Evolutionary conservation across 2,888 invertebrate species (phyloP).

Genomic region (Cartodere bifasciata): DNA sequence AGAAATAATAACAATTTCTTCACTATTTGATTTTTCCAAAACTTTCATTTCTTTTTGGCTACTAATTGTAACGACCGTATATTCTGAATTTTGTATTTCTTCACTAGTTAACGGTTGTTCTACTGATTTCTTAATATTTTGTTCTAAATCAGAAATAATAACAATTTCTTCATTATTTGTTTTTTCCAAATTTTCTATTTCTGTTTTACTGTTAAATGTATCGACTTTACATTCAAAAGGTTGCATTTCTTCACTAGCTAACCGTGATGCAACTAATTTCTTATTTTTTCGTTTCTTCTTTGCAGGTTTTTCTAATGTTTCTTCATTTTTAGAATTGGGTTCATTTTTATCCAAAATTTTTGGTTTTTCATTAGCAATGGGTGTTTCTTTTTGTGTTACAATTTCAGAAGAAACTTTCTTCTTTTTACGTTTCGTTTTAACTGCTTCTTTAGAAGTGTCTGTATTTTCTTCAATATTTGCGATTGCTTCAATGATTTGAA

Average conservation of each 20-base stretch:
- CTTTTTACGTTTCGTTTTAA: background rate
- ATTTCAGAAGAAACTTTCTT: conserved; percentile 1
- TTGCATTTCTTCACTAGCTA: no score
- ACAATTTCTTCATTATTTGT: conserved; percentile 5
- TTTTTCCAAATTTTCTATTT: conserved; percentile 1
- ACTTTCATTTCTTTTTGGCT: conserved; percentile 3
- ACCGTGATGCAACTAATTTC: no score
- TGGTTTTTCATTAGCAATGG: no score
- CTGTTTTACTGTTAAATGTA: conserved; percentile 1
- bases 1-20: no score
- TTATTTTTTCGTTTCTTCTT: no score
- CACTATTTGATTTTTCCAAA: background rate
- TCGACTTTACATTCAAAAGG: background rate
- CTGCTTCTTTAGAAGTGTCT: background rate
- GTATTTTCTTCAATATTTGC: conserved; percentile 1
- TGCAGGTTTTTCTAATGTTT: no score
- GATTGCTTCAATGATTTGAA: background rate
- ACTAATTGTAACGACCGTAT: background rate
- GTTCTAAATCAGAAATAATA: no score
- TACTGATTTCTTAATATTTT: background rate
- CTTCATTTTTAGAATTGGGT: no score
- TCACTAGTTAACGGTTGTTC: no score
- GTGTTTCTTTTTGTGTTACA: no score
- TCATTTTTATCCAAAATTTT: no score
- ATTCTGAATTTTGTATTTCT: no score